phyloP scores from a whole-genome alignment of 1,140 invertebrate species.

The Colletes gigas region DNA sequence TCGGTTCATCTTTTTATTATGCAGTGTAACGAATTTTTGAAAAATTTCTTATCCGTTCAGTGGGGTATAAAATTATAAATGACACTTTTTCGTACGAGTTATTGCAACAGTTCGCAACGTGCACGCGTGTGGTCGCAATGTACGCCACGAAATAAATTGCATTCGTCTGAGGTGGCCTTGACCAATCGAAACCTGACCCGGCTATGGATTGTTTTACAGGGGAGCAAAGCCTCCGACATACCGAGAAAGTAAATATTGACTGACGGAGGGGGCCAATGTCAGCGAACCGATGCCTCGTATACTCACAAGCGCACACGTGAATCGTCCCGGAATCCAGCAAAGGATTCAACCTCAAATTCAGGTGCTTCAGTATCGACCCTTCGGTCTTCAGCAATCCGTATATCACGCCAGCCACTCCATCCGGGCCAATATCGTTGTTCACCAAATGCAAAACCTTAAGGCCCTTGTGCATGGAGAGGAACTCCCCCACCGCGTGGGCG shows the following conservation, averaged over 20 bases:
- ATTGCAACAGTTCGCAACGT: too few species aligned
- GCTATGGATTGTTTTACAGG: not conserved
- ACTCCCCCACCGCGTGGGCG: slow-evolving; percentile 71
- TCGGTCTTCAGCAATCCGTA: slow-evolving; percentile 65
- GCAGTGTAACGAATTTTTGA: too few species aligned
- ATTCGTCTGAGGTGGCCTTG: too few species aligned
- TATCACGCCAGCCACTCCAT: slow-evolving; percentile 70
- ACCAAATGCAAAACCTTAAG: slow-evolving; percentile 64
- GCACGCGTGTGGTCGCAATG: too few species aligned
- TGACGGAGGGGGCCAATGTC: not conserved
- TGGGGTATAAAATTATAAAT: too few species aligned
- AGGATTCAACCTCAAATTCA: slow-evolving; percentile 75
- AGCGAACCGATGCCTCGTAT: not conserved
- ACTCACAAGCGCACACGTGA: slow-evolving; percentile 73
- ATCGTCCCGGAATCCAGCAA: slow-evolving; percentile 65
- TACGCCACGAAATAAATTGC: too few species aligned
- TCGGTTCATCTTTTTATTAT: too few species aligned
- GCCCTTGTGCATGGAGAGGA: slow-evolving; percentile 64
- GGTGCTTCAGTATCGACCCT: slow-evolving; percentile 50
- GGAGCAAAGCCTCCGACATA: slow-evolving; percentile 9
- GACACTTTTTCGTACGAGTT: too few species aligned
- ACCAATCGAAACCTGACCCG: not conserved
- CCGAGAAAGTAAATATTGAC: slow-evolving; percentile 22
- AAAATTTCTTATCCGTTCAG: too few species aligned
- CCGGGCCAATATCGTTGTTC: slow-evolving; percentile 74